Evolutionary conservation across 2,113 vertebrate species (phyloP).

Genomic region (Lophochroa leadbeateri): DNA sequence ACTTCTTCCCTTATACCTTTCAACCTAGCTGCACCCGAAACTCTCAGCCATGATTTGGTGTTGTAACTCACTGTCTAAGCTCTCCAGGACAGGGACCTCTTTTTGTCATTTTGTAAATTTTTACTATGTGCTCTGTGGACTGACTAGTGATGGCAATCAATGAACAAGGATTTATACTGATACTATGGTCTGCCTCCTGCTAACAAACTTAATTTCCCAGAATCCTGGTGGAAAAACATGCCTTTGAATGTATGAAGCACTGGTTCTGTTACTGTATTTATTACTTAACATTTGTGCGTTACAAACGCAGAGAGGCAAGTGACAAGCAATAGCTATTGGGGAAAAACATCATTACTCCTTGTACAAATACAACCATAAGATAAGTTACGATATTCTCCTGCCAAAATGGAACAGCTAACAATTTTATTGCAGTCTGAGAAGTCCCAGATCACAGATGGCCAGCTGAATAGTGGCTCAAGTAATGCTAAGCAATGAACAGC

Average conservation of each 20-base stretch:
- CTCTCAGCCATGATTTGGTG: neutral
- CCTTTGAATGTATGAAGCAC: neutral
- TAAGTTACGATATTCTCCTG: conserved; percentile 38
- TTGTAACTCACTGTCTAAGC: neutral
- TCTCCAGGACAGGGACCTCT: neutral
- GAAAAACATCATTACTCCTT: conserved; percentile 49
- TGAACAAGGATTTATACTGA: neutral
- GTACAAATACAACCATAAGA: conserved; percentile 32
- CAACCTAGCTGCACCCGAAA: neutral
- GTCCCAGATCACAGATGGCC: conserved; percentile 44
- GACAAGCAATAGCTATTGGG: conserved; percentile 34
- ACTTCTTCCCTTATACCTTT: neutral
- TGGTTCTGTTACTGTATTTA: conserved; percentile 21
- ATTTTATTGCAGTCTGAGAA: conserved; percentile 56
- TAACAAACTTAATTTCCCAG: neutral
- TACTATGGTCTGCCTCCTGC: neutral
- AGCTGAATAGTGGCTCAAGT: conserved; percentile 50
- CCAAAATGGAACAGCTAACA: conserved; percentile 34
- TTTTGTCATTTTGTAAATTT: neutral
- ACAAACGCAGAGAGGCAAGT: conserved; percentile 37
- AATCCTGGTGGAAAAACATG: neutral
- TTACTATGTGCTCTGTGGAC: neutral
- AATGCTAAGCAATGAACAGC: conserved; percentile 55
- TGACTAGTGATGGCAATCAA: neutral
- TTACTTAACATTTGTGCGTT: conserved; percentile 23